phyloP scores from a whole-genome alignment of 2,797 vertebrate genomes.

The Enteromius paludinosus region DNA sequence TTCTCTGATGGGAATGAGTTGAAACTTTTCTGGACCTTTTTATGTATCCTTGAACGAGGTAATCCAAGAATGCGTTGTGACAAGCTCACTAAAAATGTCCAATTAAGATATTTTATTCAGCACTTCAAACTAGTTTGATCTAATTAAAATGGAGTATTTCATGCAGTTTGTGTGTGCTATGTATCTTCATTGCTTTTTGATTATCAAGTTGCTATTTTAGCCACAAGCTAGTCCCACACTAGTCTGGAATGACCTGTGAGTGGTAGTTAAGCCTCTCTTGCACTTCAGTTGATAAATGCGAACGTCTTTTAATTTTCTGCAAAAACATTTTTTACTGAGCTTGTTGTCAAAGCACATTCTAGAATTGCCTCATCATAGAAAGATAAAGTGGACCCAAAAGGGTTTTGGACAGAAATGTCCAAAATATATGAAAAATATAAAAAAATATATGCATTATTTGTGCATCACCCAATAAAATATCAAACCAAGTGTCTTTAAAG shows the following conservation, averaged over 20 bases:
- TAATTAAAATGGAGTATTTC: neutral
- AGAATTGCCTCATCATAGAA: neutral
- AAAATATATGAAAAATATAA: no score
- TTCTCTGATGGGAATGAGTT: neutral
- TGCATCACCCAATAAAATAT: no score
- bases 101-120: slow-evolving; percentile 1
- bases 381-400: neutral
- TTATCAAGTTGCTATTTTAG: neutral
- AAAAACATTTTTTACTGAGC: slow-evolving; percentile 4
- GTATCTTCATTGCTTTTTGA: neutral
- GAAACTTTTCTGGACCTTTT: neutral
- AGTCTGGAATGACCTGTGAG: neutral
- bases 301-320: neutral
- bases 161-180: neutral
- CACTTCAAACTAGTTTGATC: neutral
- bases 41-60: neutral
- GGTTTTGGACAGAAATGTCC: neutral
- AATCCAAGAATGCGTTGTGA: neutral
- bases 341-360: neutral
- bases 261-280: neutral
- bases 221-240: neutral
- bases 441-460: neutral
- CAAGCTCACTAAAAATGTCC: neutral
- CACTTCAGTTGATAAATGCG: neutral
- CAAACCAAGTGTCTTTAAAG: no score